phyloP scores from a whole-genome alignment of 1,140 invertebrate species.

The Dolichoris vasculosae region DNA sequence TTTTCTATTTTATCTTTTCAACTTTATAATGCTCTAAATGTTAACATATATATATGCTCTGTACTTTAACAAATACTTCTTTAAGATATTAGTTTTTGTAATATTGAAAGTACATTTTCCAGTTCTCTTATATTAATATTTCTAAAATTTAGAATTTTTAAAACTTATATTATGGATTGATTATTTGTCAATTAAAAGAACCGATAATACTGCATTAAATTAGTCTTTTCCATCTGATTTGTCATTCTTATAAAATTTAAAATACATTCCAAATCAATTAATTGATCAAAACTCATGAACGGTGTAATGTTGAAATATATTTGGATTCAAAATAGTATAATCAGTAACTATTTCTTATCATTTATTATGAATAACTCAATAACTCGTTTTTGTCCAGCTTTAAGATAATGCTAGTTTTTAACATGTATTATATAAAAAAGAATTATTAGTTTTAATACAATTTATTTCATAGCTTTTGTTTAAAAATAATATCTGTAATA shows the following conservation, averaged over 20 bases:
- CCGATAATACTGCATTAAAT: not conserved
- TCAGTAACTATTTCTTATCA: not conserved
- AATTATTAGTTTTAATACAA: too few species aligned
- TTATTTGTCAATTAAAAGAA: not conserved
- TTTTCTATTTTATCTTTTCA: not conserved
- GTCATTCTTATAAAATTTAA: too few species aligned
- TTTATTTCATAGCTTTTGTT: too few species aligned
- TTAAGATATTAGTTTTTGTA: not conserved
- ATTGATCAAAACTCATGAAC: not conserved
- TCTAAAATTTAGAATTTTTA: not conserved
- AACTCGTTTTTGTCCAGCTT: conserved; percentile 24
- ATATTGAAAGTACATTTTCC: not conserved
- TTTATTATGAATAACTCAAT: not conserved
- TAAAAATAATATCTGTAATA: too few species aligned
- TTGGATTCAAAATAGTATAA: not conserved
- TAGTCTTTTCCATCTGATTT: too few species aligned
- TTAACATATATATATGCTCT: too few species aligned
- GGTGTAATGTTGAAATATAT: not conserved
- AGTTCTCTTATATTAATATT: conserved; percentile 10
- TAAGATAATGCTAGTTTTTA: not conserved
- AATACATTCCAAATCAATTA: too few species aligned
- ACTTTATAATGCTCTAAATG: not conserved
- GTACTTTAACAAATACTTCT: conserved; percentile 16
- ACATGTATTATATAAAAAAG: too few species aligned
- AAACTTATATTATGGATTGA: not conserved